Evolutionary conservation across 2,888 invertebrate species (phyloP).

Genomic region (Corbicula japonica): DNA sequence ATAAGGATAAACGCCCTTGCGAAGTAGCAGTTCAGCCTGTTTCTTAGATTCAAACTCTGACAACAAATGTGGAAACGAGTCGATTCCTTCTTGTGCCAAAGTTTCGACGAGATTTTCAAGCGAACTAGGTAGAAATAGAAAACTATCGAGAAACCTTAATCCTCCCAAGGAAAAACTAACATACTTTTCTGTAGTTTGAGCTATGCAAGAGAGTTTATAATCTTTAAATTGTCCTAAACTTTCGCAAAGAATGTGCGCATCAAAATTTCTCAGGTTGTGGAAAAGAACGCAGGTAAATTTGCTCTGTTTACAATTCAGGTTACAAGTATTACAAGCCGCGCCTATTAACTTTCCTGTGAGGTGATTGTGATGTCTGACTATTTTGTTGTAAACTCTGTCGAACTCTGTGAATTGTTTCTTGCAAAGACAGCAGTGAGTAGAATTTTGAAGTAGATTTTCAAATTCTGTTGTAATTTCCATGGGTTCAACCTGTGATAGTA

Average conservation of each 20-base stretch:
- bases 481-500: slow-evolving; percentile 37
- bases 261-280: no score
- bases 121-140: slow-evolving; percentile 42
- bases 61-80: slow-evolving; percentile 32
- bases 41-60: slow-evolving; percentile 22
- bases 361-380: slow-evolving; percentile 42
- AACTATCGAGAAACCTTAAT: slow-evolving; percentile 50
- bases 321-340: slow-evolving; percentile 32
- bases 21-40: slow-evolving; percentile 22
- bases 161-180: slow-evolving; percentile 44
- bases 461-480: no score
- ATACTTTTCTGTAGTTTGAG: slow-evolving; percentile 48
- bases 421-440: slow-evolving; percentile 34
- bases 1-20: slow-evolving; percentile 52
- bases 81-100: slow-evolving; percentile 43
- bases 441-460: slow-evolving; percentile 15
- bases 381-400: background rate
- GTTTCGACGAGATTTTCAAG: slow-evolving; percentile 40
- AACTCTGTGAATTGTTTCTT: slow-evolving; percentile 1
- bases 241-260: slow-evolving; percentile 28
- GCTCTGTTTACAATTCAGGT: slow-evolving; percentile 34
- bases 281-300: slow-evolving; percentile 30
- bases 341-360: slow-evolving; percentile 34
- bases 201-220: slow-evolving; percentile 19
- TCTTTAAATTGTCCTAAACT: slow-evolving; percentile 34